These are phyloP conservation scores for Laticauda colubrina DNA, from an alignment of 2,113 vertebrate species.

Conservation along the genomic window DNA sequence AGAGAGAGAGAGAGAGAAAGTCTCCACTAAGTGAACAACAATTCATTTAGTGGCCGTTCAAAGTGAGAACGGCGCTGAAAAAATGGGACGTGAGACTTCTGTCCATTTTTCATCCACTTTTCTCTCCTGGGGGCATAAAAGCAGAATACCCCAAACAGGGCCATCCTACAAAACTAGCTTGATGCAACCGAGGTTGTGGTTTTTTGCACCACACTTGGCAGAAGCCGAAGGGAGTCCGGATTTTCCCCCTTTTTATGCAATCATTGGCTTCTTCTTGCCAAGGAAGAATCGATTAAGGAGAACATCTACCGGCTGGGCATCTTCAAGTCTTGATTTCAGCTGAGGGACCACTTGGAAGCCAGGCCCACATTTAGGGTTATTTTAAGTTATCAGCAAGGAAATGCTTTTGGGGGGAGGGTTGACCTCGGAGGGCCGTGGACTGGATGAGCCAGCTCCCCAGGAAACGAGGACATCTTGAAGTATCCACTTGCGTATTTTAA, in stretches of 20 bases:
- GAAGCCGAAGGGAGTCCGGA: rapidly evolving
- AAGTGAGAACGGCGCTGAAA: no score
- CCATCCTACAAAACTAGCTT: neutral
- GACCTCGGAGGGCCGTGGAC: no score
- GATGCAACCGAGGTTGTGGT: no score
- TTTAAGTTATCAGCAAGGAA: neutral
- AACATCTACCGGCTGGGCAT: neutral
- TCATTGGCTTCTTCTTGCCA: neutral
- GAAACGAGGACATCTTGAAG: no score
- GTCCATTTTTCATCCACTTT: neutral
- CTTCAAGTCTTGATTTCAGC: neutral
- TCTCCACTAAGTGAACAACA: no score
- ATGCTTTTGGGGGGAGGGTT: neutral
- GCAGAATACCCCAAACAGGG: neutral
- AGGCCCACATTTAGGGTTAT: neutral
- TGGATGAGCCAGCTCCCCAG: no score
- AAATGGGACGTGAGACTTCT: neutral
- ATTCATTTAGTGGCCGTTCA: no score
- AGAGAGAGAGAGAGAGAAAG: no score
- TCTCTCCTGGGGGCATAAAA: neutral
- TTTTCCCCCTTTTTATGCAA: no score
- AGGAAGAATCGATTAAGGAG: neutral
- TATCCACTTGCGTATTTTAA: no score
- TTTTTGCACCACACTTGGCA: neutral
- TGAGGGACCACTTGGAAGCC: neutral